Evolutionary conservation across 2,888 invertebrate genomes (phyloP), one percentile per base, ranked within the genome.

Genomic region (Lymantria dispar): DNA sequence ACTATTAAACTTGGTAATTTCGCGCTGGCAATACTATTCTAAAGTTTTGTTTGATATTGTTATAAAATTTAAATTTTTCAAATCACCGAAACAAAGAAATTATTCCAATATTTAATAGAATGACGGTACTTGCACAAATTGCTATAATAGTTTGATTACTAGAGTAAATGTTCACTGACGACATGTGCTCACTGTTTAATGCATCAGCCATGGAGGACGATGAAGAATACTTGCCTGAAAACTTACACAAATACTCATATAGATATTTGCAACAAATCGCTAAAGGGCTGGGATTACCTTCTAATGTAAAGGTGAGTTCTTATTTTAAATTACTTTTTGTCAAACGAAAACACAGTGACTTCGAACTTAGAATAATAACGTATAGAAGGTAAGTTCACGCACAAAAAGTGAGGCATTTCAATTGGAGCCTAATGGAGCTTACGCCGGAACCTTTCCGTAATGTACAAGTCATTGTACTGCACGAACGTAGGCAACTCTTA

Each of bases 231-330:
- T 56, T 55, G 64, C 46, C 53, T 43, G 56, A 52, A 14, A 63
- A 61, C 29, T 64, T 88, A 30, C 64, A 83, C 65, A 50, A 56
- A 29, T 72, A 68, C 47, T 62, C 76, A 0, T 90, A 90, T 54
- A 77, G 88, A 52, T 58, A 70, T 60, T 63, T 90, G 47, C 90
- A 90, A 57, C 71, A 81, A 52, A 54, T 79, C 30, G 84, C 89
- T 0, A 90, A 90, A 56, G 62, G 74, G 11, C 58, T 87, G 67
- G 15, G 51, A 3, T 62, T 90, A 45, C 90, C 90, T 8, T 85
- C 81, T 3, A 90, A 88, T 62, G 81, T 86, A 12, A 90, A 90
- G 75, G 87, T 78, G 70, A 71, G 29, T 40, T 22, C 12, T 5
- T 44, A 3, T 1, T 11, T 15, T 5, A 31, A 30, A 36, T 8